Evolutionary conservation across 2,888 invertebrate species (phyloP).

Genomic region (Trichacis sp.): DNA sequence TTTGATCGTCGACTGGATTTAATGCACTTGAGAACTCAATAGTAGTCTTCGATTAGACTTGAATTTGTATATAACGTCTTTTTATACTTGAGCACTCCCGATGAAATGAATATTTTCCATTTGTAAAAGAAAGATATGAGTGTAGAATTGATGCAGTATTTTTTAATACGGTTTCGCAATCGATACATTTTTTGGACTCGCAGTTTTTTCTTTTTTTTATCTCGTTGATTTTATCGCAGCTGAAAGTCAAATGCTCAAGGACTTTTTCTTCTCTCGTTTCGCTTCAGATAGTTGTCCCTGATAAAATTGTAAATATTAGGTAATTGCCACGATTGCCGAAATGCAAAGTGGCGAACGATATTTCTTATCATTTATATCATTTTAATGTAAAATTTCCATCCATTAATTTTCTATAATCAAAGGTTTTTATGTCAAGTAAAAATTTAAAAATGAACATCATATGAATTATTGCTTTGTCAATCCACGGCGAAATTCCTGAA

Average conservation of each 20-base stretch:
- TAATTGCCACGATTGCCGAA: slow-evolving; percentile 42
- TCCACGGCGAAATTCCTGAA: background rate
- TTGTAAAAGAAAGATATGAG: background rate
- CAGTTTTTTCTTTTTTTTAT: background rate
- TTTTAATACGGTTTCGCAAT: slow-evolving; percentile 1
- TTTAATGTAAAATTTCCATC: slow-evolving; percentile 29
- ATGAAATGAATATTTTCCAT: background rate
- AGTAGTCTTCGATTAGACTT: slow-evolving; percentile 18
- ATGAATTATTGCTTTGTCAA: no score
- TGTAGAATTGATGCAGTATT: slow-evolving; percentile 2
- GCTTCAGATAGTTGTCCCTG: slow-evolving; percentile 45
- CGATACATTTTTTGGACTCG: background rate
- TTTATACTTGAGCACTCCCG: slow-evolving; percentile 33
- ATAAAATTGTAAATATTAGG: slow-evolving; percentile 56
- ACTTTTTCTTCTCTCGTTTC: slow-evolving; percentile 40
- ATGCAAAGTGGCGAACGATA: no score
- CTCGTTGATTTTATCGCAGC: background rate
- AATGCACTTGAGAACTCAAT: slow-evolving; percentile 20
- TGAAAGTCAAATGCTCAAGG: background rate
- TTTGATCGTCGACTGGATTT: slow-evolving; percentile 8
- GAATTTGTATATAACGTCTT: slow-evolving; percentile 40
- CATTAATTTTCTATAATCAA: no score
- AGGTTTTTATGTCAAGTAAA: no score
- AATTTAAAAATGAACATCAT: no score
- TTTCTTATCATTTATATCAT: no score